These are phyloP conservation scores for Chaetorhynchus papuensis DNA, from an alignment of 2,113 vertebrate genomes.

Conservation along the genomic window DNA sequence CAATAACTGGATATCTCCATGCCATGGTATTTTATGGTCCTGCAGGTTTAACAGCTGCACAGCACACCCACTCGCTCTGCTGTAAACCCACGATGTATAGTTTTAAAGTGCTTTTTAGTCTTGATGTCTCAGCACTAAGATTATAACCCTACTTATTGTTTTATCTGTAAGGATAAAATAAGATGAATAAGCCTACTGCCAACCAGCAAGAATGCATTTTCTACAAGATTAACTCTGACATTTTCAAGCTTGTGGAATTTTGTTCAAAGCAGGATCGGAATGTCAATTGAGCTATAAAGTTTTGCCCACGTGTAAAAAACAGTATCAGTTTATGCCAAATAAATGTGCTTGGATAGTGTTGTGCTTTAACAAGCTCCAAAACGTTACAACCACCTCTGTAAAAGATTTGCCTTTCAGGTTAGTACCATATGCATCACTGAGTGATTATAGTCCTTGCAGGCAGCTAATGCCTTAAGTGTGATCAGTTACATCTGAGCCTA, in stretches of 20 bases:
- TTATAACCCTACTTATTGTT: not conserved
- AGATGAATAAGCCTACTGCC: not conserved
- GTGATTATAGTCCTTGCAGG: not conserved
- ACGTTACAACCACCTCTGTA: accelerated
- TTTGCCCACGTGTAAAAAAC: not conserved
- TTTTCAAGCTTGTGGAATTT: not conserved
- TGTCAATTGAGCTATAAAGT: not conserved
- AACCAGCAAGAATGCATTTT: not conserved
- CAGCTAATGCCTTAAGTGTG: not conserved
- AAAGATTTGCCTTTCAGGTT: not conserved
- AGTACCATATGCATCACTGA: not conserved
- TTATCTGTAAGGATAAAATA: not conserved
- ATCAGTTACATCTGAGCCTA: not conserved
- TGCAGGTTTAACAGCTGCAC: not conserved
- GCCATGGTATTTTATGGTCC: not conserved
- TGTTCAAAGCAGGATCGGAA: not conserved
- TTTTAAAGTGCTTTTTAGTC: not conserved
- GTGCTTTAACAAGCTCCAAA: not conserved
- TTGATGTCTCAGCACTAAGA: not conserved
- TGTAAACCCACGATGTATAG: not conserved
- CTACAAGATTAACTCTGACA: not conserved
- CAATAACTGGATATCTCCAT: not conserved
- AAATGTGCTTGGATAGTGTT: not conserved
- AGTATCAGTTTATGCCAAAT: not conserved
- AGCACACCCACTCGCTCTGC: not conserved